phyloP scores from a whole-genome alignment of 2,888 invertebrate species.

The Trissolcus japonicus region DNA sequence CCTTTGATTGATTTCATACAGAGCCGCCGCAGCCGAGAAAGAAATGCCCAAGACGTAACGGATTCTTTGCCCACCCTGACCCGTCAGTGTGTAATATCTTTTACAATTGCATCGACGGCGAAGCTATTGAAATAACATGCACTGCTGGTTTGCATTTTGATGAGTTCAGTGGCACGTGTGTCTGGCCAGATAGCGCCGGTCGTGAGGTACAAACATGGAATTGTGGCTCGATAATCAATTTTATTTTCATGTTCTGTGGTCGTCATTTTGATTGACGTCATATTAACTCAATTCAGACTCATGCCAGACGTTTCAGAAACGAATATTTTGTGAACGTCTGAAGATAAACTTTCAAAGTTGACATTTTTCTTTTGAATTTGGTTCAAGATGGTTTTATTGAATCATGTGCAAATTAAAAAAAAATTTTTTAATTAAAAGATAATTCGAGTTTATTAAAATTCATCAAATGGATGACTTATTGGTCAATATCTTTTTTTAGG shows the following conservation, averaged over 20 bases:
- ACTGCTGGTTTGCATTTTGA: conserved; percentile 94
- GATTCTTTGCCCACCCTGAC: conserved; percentile 94
- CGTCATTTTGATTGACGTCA: conserved; percentile 17
- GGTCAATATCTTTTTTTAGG: conserved; percentile 58
- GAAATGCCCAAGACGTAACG: conserved; percentile 89
- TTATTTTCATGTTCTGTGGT: conserved; percentile 1
- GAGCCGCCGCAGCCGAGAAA: conserved; percentile 85
- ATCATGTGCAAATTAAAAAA: conserved; percentile 2
- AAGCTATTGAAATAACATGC: conserved; percentile 86
- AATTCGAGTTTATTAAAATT: too few species aligned
- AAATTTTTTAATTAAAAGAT: neutral
- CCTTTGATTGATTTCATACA: conserved; percentile 70
- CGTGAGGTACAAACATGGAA: conserved; percentile 80
- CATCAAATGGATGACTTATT: neutral
- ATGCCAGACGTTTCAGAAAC: too few species aligned
- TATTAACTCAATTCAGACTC: neutral
- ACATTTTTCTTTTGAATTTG: too few species aligned
- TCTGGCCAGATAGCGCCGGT: conserved; percentile 90
- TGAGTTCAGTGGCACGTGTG: conserved; percentile 91
- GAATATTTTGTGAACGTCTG: too few species aligned
- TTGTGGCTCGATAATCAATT: conserved; percentile 13
- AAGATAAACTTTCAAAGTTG: too few species aligned
- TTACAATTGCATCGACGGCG: conserved; percentile 93
- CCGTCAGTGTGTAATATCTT: conserved; percentile 88
- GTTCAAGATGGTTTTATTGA: too few species aligned